Evolutionary conservation across 2,113 vertebrate species (phyloP), one percentile per base, ranked within the genome.

Genomic region (Dromaius novaehollandiae): DNA sequence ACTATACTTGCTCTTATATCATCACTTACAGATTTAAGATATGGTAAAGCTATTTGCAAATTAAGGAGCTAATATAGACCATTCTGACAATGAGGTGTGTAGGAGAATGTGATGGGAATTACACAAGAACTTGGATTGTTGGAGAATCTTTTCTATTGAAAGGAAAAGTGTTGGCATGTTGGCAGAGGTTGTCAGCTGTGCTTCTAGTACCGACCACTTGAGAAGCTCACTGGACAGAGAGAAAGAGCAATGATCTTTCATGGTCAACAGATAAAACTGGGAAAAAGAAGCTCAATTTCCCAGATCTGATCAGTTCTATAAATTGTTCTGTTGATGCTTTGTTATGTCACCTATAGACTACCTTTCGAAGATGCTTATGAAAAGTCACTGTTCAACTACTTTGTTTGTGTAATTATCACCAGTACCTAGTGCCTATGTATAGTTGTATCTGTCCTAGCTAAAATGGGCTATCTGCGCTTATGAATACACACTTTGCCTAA

Each of bases 181-280:
- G 46, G 11, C n/a, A 89, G 12, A 74, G 32, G 16, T 58, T 48
- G 19, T 15, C n/a, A 50, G 0, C 11, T 38, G 8, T 64, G 7
- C 5, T 50, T 71, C 51, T 64, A 50, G 25, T 46, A 58, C 7
- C 70, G 28, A 22, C 2, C 1, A 13, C 32, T 51, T 48, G 32
- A 65, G 0, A 40, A 79, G 73, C 60, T 76, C 28, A 30, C 21
- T 64, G 19, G 55, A 32, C 6, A 60, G 32, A 66, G 25, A 40
- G 32, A 38, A 38, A 51, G 36, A 48, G 24, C 34, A 71, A n/a
- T 25, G 8, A 25, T 36, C 69, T 51, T 9, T 50, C 24, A n/a
- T 36, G 0, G 2, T 46, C 40, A 44, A 6, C 36, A 3, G n/a
- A 63, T 68, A 44, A 84, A 82, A 90, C 2, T 0, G 0, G 5